A percentile compares a stretch with the other conserved stretches of the same genome.
Evolutionary conservation across 2,113 vertebrate species (phyloP).

Genomic region (Anolis sagrei): DNA sequence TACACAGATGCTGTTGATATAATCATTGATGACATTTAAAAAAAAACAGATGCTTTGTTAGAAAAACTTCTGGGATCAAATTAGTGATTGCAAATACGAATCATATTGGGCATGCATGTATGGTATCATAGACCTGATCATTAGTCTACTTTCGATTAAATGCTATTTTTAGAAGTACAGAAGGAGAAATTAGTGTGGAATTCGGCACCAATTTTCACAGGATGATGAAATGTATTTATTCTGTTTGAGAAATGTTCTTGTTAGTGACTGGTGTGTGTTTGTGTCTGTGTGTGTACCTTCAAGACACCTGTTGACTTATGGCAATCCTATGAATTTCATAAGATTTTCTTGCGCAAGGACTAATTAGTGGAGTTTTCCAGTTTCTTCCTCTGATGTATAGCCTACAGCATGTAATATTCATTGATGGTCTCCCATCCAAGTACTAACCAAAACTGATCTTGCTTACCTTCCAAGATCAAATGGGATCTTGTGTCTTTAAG

Average conservation of each 20-base stretch:
- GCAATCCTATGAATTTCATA: too few relatives aligned
- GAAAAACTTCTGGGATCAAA: conserved; percentile 45
- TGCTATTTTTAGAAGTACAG: conserved; percentile 25
- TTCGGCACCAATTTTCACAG: not conserved
- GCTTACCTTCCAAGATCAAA: too few relatives aligned
- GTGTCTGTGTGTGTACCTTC: too few relatives aligned
- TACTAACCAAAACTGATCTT: too few relatives aligned
- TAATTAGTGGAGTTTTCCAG: too few relatives aligned
- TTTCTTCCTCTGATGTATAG: too few relatives aligned
- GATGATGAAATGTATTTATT: not conserved
- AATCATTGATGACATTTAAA: conserved; percentile 24
- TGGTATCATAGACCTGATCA: conserved; percentile 3
- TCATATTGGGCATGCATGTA: not conserved
- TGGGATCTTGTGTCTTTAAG: too few relatives aligned
- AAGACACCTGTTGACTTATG: too few relatives aligned
- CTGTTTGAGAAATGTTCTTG: not conserved
- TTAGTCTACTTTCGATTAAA: conserved; percentile 25
- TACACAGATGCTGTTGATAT: conserved; percentile 28
- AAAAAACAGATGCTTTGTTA: conserved; percentile 35
- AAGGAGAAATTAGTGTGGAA: not conserved
- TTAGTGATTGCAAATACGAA: conserved; percentile 26
- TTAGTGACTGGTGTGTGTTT: too few relatives aligned
- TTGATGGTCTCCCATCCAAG: too few relatives aligned
- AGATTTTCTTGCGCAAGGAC: too few relatives aligned
- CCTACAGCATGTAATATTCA: too few relatives aligned